phyloP scores from a whole-genome alignment of 1,140 invertebrate genomes.

The Cyclina sinensis region DNA sequence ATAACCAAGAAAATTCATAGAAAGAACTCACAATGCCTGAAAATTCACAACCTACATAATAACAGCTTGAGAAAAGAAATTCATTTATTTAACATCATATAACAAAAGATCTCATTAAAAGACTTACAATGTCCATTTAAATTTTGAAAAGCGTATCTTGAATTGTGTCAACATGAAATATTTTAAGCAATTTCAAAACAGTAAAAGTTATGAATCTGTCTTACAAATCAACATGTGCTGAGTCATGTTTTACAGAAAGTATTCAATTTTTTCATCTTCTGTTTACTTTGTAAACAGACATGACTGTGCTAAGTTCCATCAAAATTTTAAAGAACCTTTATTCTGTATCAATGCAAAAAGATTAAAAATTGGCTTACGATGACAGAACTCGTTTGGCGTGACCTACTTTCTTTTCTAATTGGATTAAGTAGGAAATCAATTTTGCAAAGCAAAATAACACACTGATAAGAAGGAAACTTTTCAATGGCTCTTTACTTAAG shows the following conservation, averaged over 20 bases:
- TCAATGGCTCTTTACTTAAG: not conserved
- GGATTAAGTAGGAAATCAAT: slow-evolving; percentile 11
- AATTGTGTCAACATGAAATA: not conserved
- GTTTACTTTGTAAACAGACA: slow-evolving; percentile 14
- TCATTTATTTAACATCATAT: not conserved
- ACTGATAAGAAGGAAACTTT: not conserved
- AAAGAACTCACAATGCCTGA: too few species aligned
- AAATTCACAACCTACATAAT: not conserved
- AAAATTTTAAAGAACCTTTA: slow-evolving; percentile 1
- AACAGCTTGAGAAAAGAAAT: not conserved
- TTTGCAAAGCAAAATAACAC: not conserved
- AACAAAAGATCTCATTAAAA: slow-evolving; percentile 5
- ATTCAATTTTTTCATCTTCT: not conserved
- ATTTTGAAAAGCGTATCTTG: not conserved
- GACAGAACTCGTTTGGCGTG: not conserved
- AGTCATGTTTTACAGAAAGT: not conserved
- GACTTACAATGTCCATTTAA: not conserved
- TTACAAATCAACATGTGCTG: not conserved
- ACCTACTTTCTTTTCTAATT: slow-evolving; percentile 18
- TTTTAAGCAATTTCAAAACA: not conserved
- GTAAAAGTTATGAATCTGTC: not conserved
- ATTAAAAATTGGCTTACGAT: not conserved
- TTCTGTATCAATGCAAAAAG: not conserved
- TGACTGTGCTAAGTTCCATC: not conserved
- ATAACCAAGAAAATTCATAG: too few species aligned